These are phyloP conservation scores for Pycnonotus jocosus DNA, from an alignment of 2,113 vertebrate genomes.

Conservation along the genomic window DNA sequence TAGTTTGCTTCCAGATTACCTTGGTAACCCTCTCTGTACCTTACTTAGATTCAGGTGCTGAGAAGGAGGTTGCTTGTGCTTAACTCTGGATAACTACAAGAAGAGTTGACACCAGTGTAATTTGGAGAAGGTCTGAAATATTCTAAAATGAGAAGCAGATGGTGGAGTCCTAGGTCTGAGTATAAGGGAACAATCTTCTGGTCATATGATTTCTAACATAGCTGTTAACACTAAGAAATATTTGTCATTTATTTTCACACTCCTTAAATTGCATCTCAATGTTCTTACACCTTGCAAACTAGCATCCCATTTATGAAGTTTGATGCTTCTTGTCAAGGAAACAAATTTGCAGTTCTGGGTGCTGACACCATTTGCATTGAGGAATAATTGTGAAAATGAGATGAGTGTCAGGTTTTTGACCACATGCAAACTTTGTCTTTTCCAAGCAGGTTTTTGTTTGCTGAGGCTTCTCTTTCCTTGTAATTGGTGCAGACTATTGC, in stretches of 20 bases:
- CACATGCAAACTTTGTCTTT: not conserved
- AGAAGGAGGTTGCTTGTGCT: not conserved
- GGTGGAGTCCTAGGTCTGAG: not conserved
- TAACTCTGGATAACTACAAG: not conserved
- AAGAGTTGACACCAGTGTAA: not conserved
- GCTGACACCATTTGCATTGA: not conserved
- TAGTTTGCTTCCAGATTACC: not conserved
- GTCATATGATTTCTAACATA: not conserved
- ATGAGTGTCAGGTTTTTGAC: not conserved
- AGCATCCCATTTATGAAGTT: not conserved
- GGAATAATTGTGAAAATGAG: not conserved
- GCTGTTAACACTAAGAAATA: not conserved
- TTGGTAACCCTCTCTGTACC: not conserved
- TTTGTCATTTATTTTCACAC: not conserved
- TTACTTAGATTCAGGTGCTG: not conserved
- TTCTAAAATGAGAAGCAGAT: not conserved
- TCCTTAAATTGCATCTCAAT: not conserved
- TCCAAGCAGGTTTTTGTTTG: not conserved
- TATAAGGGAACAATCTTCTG: not conserved
- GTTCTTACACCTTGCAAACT: not conserved
- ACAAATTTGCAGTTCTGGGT: not conserved
- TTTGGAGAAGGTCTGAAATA: not conserved
- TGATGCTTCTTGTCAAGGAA: not conserved
- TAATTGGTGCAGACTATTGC: not conserved
- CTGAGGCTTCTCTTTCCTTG: not conserved